A percentile compares a stretch with the other conserved stretches of the same genome.
Evolutionary conservation across 2,888 invertebrate genomes (phyloP).

Genomic region (Apamea epomidion): DNA sequence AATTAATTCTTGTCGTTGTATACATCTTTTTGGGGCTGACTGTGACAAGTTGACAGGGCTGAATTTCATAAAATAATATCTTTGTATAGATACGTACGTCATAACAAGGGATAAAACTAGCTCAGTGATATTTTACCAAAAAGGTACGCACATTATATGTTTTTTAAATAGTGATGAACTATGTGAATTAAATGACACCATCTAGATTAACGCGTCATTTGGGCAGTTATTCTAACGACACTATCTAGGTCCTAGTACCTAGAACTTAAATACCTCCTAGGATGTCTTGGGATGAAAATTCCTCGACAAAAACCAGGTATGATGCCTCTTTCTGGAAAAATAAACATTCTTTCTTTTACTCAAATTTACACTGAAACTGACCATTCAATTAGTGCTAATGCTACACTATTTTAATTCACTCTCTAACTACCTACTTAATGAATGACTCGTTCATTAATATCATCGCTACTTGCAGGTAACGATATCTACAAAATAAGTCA

Average conservation of each 20-base stretch:
- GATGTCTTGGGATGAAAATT: background rate
- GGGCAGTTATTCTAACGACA: background rate
- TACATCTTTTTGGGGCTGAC: background rate
- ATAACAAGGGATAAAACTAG: background rate
- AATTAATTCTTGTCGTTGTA: background rate
- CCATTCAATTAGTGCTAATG: background rate
- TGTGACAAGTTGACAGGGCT: background rate
- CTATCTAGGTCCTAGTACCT: background rate
- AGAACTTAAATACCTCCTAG: background rate
- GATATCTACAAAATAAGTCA: constrained; percentile 17
- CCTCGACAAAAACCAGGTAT: background rate
- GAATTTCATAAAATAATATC: constrained; percentile 18
- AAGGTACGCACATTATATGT: background rate
- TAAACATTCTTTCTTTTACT: background rate
- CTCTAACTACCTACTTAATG: constrained; percentile 18
- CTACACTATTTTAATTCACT: background rate
- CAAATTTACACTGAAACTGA: background rate
- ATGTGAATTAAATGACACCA: background rate
- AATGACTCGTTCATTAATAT: constrained; percentile 50
- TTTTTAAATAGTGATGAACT: background rate
- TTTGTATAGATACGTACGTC: constrained; percentile 3
- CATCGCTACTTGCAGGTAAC: constrained; percentile 24
- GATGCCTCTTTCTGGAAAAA: constrained; percentile 6
- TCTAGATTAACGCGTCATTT: background rate
- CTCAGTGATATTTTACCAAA: background rate